Conservation (phyloP, 2,888 invertebrate species). For the Caenorhabditis virilis region DNA sequence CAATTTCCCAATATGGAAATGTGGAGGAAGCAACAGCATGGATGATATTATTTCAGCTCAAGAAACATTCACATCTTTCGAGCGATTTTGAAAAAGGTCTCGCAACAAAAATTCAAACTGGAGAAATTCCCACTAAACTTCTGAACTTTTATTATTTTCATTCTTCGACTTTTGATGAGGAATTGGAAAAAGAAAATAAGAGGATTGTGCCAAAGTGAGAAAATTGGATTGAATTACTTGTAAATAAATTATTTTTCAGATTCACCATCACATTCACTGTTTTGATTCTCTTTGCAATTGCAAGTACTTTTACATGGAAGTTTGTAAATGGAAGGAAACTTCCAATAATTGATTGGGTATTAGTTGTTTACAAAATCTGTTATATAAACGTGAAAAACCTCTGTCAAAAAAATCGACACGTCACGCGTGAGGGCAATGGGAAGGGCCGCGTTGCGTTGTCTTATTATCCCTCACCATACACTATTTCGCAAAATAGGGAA, state of each 20-base stretch:
- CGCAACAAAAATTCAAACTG: conserved; percentile 37
- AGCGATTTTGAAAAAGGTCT: conserved; percentile 53
- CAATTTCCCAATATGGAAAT: conserved; percentile 20
- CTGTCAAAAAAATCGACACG: too few species aligned
- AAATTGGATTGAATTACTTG: too few species aligned
- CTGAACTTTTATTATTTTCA: conserved; percentile 60
- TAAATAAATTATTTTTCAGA: too few species aligned
- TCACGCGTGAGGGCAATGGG: too few species aligned
- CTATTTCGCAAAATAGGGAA: too few species aligned
- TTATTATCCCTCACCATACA: too few species aligned
- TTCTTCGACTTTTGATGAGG: conserved; percentile 60
- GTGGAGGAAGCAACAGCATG: conserved; percentile 52
- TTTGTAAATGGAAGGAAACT: conserved; percentile 34
- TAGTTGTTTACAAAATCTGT: not conserved
- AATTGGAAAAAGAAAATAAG: conserved; percentile 56
- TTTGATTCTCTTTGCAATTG: conserved; percentile 58
- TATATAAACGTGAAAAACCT: conserved; percentile 82
- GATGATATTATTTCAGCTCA: conserved; percentile 61
- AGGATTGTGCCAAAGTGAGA: conserved; percentile 59
- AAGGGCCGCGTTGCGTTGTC: too few species aligned
- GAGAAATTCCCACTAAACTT: conserved; percentile 28
- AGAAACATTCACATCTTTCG: conserved; percentile 37
- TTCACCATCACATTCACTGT: conserved; percentile 59
- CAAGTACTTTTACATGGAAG: conserved; percentile 57
- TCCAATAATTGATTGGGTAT: conserved; percentile 85